Evolutionary conservation across 2,113 vertebrate species (phyloP), one percentile per base, ranked within the genome.

Genomic region (Ardeotis arabs): DNA sequence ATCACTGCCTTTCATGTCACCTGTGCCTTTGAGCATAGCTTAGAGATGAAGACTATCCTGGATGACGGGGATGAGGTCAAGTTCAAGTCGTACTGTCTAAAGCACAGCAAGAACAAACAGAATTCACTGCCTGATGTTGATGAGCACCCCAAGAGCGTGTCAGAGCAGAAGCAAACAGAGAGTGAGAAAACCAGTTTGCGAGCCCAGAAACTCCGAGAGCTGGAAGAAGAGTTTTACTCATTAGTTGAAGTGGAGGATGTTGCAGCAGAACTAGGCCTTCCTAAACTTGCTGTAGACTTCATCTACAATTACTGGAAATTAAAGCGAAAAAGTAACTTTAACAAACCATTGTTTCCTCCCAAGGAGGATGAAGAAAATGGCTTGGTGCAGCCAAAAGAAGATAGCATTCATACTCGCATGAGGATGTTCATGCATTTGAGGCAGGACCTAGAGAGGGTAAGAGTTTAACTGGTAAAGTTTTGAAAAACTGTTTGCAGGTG

Each of bases 221-320:
- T 99, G 87, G 99, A 99, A 95, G 99, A 99, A 94, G 99, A 99
- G 64, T 99, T 99, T 96, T 99, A 99, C 87, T 98, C 98, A 1
- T 95, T 99, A 53, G 98, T 99, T 70, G 98, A 97, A 85, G 98
- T 98, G 24, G 98, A 98, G 76, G 98, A 99, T 86, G 98, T 99
- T 97, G 98, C 98, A n/a, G 91, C 91, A 95, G 98, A 98, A 95
- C 98, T 99, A 19, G 98, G 98, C 50, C 97, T 99, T 44, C 98
- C 99, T 5, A 95, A 93, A 16, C 96, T 98, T 91, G 96, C 98
- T 75, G 98, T 99, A 76, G 99, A 99, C 95, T 99, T 99, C 89
- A 99, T 99, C 97, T 99, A 99, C 96, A 99, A 99, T 98, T 99
- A 99, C 98, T 99, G 99, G 99, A 99, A 99, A 97, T 97, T 99